Base-by-base conservation (phyloP, 2,888 invertebrate species). In the Lycia hirtaria region DNA sequence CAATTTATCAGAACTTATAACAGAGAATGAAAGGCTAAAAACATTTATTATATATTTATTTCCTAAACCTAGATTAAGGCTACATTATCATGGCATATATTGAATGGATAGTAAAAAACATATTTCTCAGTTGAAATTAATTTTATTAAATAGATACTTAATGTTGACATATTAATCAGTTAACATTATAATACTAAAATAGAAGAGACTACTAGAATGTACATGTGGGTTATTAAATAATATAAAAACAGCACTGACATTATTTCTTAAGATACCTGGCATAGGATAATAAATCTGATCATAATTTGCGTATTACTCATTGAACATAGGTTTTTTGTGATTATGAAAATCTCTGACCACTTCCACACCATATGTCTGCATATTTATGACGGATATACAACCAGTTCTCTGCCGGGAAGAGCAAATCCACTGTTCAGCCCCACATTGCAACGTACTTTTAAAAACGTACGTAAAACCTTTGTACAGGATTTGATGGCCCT, bases 401-500 rank as follows among this genome's bases (percentile, higher is more conserved):
- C 91, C 91, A 71, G 91, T 91, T 78, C 87, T 90, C 69, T 89
- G 91, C 22, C 88, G 76, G 60, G 79, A 91, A 0, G 90, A 89
- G 55, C 91, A 91, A 50, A 84, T 85, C 90, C 91, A 90, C 70
- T 91, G 91, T 58, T 91, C 90, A 1, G 90, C 86, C 2, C 90
- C 91, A 72, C 88, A 91, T 67, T 87, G 90, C 57, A 91, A 75
- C 65, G 83, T 86, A 77, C 85, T 83, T 75, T 89, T 90, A 65
- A 90, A 88, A 45, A 87, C 80, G 68, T 90, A 92, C 14, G 90
- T 92, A 64, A 88, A 92, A 65, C 90, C 90, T 75, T 91, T 87
- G 64, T 85, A 88, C 53, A 92, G 68, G 47, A 92, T 87, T 57
- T 89, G 88, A 59, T 89, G 89, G 6, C 92, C 92, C 62, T 88